Percentiles rank a stretch among this genome's conserved stretches.
phyloP scores from a whole-genome alignment of 2,797 vertebrate genomes.

The Lepus oiostolus region DNA sequence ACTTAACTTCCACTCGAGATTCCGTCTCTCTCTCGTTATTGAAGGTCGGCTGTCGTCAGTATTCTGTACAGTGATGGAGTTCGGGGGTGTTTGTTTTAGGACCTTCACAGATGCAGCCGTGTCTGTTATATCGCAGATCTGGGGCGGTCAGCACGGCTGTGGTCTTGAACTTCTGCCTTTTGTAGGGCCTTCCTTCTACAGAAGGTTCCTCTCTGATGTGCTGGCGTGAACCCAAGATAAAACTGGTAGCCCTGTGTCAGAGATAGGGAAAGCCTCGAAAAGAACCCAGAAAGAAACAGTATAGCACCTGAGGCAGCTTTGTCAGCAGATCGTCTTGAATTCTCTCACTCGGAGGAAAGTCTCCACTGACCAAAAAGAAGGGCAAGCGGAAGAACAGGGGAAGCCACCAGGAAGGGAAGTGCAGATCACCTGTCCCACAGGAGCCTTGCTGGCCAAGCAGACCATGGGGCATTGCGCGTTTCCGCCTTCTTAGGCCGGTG shows the following conservation, averaged over 20 bases:
- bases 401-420: slow-evolving; percentile 68
- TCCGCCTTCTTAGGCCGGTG: too few species aligned
- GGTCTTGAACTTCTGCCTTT: slow-evolving; percentile 63
- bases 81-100: not conserved
- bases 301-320: slow-evolving; percentile 32
- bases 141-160: not conserved
- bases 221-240: slow-evolving; percentile 80
- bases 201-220: slow-evolving; percentile 75
- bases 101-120: not conserved
- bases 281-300: slow-evolving; percentile 53
- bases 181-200: slow-evolving; percentile 72
- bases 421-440: not conserved
- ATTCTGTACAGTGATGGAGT: not conserved
- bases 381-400: slow-evolving; percentile 10
- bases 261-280: slow-evolving; percentile 59
- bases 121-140: not conserved
- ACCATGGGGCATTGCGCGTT: not conserved
- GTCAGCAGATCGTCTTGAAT: slow-evolving; percentile 51
- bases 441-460: not conserved
- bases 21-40: slow-evolving; percentile 4
- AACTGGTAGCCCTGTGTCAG: slow-evolving; percentile 13
- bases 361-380: slow-evolving; percentile 59
- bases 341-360: slow-evolving; percentile 46
- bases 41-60: not conserved
- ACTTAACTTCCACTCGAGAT: not conserved